These are phyloP conservation scores for Brachionus rotundiformis DNA, from an alignment of 1,140 invertebrate species.

Conservation along the genomic window DNA sequence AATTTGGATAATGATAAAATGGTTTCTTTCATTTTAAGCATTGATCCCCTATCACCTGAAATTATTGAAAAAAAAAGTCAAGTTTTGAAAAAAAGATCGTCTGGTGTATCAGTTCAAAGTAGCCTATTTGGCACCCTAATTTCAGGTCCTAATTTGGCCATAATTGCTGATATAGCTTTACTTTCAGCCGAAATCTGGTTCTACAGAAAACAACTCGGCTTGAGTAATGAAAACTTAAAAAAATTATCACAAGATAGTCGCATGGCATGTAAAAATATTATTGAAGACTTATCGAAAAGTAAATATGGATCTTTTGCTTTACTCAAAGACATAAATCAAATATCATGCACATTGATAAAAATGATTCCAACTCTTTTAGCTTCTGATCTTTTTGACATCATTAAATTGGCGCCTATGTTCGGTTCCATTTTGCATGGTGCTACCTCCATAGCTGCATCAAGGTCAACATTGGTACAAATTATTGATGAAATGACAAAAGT, in stretches of 20 bases:
- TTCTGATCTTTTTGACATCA: neutral
- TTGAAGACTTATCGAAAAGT: neutral
- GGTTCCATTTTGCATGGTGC: neutral
- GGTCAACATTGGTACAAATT: neutral
- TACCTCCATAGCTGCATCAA: slow-evolving; percentile 7
- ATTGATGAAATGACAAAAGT: neutral
- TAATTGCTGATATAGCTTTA: slow-evolving; percentile 2
- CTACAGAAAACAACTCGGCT: slow-evolving; percentile 24
- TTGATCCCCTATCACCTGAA: slow-evolving; percentile 16
- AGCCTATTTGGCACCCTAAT: slow-evolving; percentile 2
- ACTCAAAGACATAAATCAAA: slow-evolving; percentile 1
- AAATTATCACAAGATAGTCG: neutral
- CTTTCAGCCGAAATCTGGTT: slow-evolving; percentile 23
- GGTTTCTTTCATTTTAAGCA: neutral
- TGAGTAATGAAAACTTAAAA: slow-evolving; percentile 3
- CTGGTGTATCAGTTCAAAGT: neutral
- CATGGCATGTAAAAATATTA: neutral
- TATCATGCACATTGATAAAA: neutral
- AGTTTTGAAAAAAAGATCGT: neutral
- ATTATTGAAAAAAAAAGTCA: slow-evolving; percentile 37
- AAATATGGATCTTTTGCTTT: slow-evolving; percentile 2
- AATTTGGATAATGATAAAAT: slow-evolving; percentile 1
- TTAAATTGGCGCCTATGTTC: slow-evolving; percentile 16
- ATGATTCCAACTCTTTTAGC: neutral
- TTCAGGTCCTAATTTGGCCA: neutral